phyloP scores from a whole-genome alignment of 2,113 vertebrate species.

The Microcebus murinus region DNA sequence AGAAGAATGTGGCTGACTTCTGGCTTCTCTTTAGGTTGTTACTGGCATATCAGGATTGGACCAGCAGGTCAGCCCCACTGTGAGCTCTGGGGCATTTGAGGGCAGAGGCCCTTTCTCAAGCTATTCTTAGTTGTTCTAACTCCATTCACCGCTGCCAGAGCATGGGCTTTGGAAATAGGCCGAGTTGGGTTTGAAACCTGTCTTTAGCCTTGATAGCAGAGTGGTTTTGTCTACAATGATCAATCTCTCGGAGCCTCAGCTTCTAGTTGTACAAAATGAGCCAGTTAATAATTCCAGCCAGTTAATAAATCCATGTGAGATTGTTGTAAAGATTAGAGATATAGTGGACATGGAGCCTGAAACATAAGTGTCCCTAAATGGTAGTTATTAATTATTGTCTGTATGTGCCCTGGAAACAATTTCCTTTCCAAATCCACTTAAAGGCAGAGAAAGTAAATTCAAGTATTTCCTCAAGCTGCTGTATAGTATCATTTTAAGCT shows the following conservation, averaged over 20 bases:
- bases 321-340: not conserved
- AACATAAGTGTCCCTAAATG: not conserved
- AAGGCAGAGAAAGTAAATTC: not conserved
- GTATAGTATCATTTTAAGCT: not conserved
- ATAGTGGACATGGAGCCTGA: not conserved
- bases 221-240: not conserved
- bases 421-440: slow-evolving; percentile 39
- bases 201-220: not conserved
- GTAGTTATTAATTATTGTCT: not conserved
- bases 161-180: not conserved
- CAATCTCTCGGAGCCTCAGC: not conserved
- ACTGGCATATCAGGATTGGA: not conserved
- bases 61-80: not conserved
- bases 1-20: not conserved
- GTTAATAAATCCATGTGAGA: not conserved
- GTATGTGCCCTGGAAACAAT: not conserved
- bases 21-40: not conserved
- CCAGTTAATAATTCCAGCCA: not conserved
- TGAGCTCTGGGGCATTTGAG: not conserved
- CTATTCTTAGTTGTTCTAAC: not conserved
- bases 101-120: not conserved
- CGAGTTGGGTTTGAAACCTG: not conserved
- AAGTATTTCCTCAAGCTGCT: not conserved
- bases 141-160: not conserved
- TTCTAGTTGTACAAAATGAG: not conserved